Percentiles rank a stretch among this genome's conserved stretches.
These are phyloP conservation scores for Tolypeutes matacus DNA, from an alignment of 2,797 vertebrate species.

Conservation along the genomic window DNA sequence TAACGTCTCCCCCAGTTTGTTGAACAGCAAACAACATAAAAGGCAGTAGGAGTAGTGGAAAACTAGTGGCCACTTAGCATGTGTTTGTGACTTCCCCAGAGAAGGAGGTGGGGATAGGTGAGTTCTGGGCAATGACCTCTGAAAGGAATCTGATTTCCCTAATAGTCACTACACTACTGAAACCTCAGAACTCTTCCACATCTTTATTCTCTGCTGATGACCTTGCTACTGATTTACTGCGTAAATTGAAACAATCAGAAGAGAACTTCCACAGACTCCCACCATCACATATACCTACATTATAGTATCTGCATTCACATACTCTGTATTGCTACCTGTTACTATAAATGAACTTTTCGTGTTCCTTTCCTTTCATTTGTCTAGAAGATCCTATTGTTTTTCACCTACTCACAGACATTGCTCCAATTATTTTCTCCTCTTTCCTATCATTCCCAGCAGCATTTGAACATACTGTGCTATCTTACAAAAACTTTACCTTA, in stretches of 20 bases:
- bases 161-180: neutral
- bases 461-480: neutral
- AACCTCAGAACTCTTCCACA: neutral
- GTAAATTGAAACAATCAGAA: slow-evolving; percentile 9
- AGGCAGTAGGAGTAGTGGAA: too few relatives aligned
- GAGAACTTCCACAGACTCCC: neutral
- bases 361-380: neutral
- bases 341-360: neutral
- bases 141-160: too few relatives aligned
- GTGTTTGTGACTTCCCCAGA: too few relatives aligned
- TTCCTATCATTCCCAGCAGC: neutral
- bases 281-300: neutral
- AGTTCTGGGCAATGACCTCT: too few relatives aligned
- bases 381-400: neutral
- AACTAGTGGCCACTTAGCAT: too few relatives aligned
- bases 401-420: neutral
- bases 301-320: neutral
- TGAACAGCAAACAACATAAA: too few relatives aligned
- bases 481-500: neutral
- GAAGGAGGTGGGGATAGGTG: too few relatives aligned
- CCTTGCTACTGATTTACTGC: slow-evolving; percentile 12
- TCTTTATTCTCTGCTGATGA: slow-evolving; percentile 24
- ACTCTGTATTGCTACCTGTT: slow-evolving; percentile 8
- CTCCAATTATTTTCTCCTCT: neutral
- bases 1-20: too few relatives aligned